phyloP scores from a whole-genome alignment of 2,797 vertebrate species.

The Antrozous pallidus region DNA sequence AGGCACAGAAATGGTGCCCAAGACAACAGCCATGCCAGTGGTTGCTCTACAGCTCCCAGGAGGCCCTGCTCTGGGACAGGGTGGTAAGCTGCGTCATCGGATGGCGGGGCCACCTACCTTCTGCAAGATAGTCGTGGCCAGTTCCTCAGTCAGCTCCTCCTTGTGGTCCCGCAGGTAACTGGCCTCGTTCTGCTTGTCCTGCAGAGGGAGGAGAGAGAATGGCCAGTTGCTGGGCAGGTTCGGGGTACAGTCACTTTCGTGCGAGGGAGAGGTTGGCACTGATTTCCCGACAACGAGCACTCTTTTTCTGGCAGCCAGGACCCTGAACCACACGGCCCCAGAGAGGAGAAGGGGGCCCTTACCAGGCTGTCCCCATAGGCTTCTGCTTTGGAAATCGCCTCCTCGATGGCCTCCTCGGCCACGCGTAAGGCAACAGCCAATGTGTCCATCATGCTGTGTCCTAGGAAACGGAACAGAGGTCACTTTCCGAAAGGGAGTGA shows the following conservation, averaged over 20 bases:
- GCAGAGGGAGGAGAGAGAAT: neutral
- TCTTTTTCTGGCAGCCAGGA: neutral
- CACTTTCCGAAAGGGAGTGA: neutral
- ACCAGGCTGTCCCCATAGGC: slow-evolving; percentile 95
- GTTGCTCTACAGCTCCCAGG: rapidly evolving
- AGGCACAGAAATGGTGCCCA: neutral
- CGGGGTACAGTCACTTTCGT: too few species aligned
- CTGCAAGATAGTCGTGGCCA: slow-evolving; percentile 93
- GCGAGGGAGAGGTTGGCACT: too few species aligned
- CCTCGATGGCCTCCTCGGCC: slow-evolving; percentile 97
- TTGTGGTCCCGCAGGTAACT: slow-evolving; percentile 94
- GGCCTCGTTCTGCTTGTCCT: slow-evolving; percentile 97
- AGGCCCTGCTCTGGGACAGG: neutral
- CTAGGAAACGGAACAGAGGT: slow-evolving; percentile 79
- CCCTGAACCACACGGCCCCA: neutral
- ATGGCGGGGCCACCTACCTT: slow-evolving; percentile 84
- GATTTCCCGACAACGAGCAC: rapidly evolving
- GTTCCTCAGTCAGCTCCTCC: slow-evolving; percentile 95
- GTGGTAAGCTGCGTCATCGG: rapidly evolving
- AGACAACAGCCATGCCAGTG: rapidly evolving
- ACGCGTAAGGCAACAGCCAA: slow-evolving; percentile 95
- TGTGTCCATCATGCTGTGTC: slow-evolving; percentile 97
- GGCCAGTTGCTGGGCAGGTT: neutral
- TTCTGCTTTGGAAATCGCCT: slow-evolving; percentile 96
- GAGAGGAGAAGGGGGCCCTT: slow-evolving; percentile 55